phyloP scores from a whole-genome alignment of 1,140 invertebrate genomes.

The Ridgeia piscesae region DNA sequence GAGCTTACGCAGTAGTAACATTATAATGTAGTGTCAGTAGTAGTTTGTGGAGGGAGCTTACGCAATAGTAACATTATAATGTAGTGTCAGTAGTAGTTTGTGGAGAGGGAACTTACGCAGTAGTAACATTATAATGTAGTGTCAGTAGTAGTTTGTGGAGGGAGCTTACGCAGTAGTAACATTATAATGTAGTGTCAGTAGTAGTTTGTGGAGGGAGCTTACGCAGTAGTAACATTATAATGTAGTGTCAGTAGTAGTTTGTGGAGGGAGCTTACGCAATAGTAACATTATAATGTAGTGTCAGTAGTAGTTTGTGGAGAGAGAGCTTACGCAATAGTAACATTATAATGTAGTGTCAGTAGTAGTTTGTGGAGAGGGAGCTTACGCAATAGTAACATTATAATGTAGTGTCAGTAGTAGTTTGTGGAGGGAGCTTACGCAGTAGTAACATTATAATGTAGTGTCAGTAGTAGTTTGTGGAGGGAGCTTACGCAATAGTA shows the following conservation, averaged over 20 bases:
- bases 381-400: background rate
- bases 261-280: background rate
- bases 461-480: background rate
- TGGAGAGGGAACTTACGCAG: background rate
- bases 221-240: background rate
- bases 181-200: too few species aligned
- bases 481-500: background rate
- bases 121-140: too few species aligned
- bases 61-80: background rate
- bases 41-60: background rate
- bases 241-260: background rate
- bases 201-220: background rate
- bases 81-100: background rate
- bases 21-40: too few species aligned
- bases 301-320: background rate
- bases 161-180: background rate
- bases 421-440: background rate
- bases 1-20: background rate
- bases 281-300: too few species aligned
- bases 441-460: background rate
- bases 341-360: too few species aligned
- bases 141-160: background rate
- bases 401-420: background rate
- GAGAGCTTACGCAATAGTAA: background rate
- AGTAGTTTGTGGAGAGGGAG: background rate